Base-by-base conservation (phyloP, 1,140 invertebrate genomes). In the Lethrus apterus region DNA sequence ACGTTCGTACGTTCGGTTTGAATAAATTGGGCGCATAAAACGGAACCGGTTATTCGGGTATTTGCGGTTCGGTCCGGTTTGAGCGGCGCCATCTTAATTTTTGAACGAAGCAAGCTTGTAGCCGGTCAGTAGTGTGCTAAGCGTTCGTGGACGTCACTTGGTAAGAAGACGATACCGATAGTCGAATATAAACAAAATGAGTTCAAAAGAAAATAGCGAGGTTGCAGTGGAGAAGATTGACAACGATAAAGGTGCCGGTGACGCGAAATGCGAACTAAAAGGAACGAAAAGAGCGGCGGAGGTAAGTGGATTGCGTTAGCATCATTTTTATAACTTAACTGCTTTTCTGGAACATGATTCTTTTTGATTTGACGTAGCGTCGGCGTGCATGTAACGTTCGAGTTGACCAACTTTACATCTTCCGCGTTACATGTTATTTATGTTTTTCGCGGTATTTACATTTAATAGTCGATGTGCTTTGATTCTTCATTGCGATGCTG, bases 261-360 rank as follows among this genome's bases (percentile, higher is more conserved):
- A 86, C 67, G 76, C 78, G 30, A 87, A 88, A 74, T 81, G 80
- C 66, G 84, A 86, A 61, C 73, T 87, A 57, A 89, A 89, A 75
- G 85, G 84, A 67, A 84, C 82, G 65, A 89, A 89, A 74, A 82
- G 86, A 76, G 77, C 85, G 71, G 83, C 84, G 59, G 86, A 89
- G 78, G 86, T 89, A 72, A 84, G 83, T 81, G 29, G 23, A 29
- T 24, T 29, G 21, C 24, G 11, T 42, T 26, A 42, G 40, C 40
- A 42, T 42, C 17, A 19, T 42, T 10, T 42, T 40, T 24, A 42
- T 42, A 21, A 21, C 24, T 42, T 26, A 18, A 29, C 29, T 42
- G 13, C 40, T 42, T 42, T 42, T 42, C 14, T 42, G 40, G 40
- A 42, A 42, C 18, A 26, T 14, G 13, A 9, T 14, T 13, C 40